These are phyloP conservation scores for Tolmerus cingulatus DNA, from an alignment of 2,888 invertebrate genomes.

Conservation along the genomic window DNA sequence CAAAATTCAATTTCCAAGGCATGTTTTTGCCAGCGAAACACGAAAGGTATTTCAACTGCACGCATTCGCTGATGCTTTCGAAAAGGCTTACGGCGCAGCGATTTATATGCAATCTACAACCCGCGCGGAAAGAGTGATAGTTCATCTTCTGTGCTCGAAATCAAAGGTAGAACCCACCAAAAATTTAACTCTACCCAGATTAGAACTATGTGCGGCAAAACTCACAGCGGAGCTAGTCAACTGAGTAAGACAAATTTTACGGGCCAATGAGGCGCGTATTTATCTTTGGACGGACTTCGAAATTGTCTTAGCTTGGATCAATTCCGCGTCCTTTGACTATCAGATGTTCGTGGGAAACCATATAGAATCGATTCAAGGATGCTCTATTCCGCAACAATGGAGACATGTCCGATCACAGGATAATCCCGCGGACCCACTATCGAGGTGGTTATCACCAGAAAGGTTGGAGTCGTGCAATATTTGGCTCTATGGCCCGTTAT, in stretches of 20 bases:
- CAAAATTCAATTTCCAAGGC: neutral
- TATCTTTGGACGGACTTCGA: constrained; percentile 11
- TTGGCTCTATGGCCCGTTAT: no score
- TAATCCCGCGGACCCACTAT: constrained; percentile 47
- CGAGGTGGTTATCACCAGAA: neutral
- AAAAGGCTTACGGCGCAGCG: neutral
- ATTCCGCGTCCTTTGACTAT: neutral
- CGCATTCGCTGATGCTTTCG: constrained; percentile 5
- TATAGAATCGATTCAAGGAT: constrained; percentile 45
- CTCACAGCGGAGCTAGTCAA: neutral
- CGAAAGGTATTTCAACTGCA: neutral
- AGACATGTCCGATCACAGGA: constrained; percentile 40
- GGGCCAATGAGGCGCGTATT: neutral
- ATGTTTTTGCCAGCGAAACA: neutral
- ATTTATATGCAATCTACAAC: neutral
- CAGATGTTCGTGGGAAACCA: constrained; percentile 47
- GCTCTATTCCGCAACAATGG: constrained; percentile 29
- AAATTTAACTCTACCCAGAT: constrained; percentile 49
- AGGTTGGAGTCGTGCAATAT: no score
- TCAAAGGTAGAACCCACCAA: constrained; percentile 48
- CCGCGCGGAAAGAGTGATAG: constrained; percentile 36
- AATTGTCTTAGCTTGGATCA: constrained; percentile 9
- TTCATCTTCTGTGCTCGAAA: constrained; percentile 37
- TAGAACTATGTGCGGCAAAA: constrained; percentile 49
- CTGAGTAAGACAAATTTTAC: neutral